Percentiles rank a stretch among this genome's conserved stretches.
phyloP scores from a whole-genome alignment of 2,113 vertebrate species.

The Oxygymnocypris stewartii region DNA sequence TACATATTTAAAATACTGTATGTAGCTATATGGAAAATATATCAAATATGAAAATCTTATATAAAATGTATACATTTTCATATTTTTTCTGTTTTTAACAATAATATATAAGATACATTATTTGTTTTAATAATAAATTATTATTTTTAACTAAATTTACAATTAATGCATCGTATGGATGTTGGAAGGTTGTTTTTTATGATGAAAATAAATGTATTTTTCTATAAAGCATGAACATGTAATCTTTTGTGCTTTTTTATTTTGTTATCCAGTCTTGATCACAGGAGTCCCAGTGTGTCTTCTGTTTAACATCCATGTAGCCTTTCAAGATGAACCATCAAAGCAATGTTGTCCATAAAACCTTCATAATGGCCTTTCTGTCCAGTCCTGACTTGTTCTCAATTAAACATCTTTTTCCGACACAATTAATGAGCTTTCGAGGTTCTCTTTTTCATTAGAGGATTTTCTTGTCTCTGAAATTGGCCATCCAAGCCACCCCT shows the following conservation, averaged over 20 bases:
- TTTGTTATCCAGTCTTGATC: not conserved
- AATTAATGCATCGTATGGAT: too few relatives aligned
- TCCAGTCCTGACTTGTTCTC: slow-evolving; percentile 83
- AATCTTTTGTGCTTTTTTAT: not conserved
- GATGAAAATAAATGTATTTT: not conserved
- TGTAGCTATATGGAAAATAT: too few relatives aligned
- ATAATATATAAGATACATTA: too few relatives aligned
- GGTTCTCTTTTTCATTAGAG: slow-evolving; percentile 84
- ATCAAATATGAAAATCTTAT: too few relatives aligned
- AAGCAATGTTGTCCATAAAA: slow-evolving; percentile 83
- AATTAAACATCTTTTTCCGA: slow-evolving; percentile 84
- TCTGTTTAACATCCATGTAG: slow-evolving; percentile 65
- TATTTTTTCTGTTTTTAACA: too few relatives aligned
- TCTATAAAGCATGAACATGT: not conserved
- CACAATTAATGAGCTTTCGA: slow-evolving; percentile 83
- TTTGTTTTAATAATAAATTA: too few relatives aligned
- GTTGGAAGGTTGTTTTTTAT: too few relatives aligned
- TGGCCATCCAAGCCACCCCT: slow-evolving; percentile 76
- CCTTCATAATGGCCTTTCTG: slow-evolving; percentile 81
- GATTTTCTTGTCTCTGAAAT: slow-evolving; percentile 84
- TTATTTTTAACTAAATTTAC: too few relatives aligned
- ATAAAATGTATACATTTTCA: too few relatives aligned
- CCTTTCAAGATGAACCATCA: slow-evolving; percentile 74
- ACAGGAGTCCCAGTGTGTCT: slow-evolving; percentile 10
- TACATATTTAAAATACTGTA: too few relatives aligned